Percentiles rank a stretch among this genome's conserved stretches.
Evolutionary conservation across 2,113 vertebrate species (phyloP).

Genomic region (Platysternon megacephalum): DNA sequence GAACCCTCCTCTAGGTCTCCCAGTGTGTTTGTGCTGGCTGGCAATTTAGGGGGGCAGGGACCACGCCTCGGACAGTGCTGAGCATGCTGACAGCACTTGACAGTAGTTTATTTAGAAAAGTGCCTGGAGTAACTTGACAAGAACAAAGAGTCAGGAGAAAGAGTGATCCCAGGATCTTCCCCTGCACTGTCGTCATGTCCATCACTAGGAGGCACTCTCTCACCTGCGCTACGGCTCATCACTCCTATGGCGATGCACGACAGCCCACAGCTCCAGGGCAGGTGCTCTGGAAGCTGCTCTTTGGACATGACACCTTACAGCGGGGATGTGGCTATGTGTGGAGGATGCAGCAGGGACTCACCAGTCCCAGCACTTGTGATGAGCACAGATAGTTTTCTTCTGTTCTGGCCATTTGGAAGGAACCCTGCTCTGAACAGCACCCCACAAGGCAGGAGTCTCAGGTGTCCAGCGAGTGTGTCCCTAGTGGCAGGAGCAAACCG

Average conservation of each 20-base stretch:
- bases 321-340: neutral
- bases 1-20: neutral
- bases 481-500: neutral
- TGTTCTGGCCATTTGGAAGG: constrained; percentile 16
- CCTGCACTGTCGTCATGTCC: neutral
- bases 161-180: constrained; percentile 1
- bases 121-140: neutral
- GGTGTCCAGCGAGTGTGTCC: constrained; percentile 29
- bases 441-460: constrained; percentile 42
- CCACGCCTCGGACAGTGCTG: rapidly evolving
- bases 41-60: neutral
- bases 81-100: neutral
- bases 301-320: neutral
- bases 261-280: neutral
- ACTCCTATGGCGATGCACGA: rapidly evolving
- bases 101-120: neutral
- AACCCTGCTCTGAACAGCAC: neutral
- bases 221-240: neutral
- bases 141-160: neutral
- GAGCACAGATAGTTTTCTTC: neutral
- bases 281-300: rapidly evolving
- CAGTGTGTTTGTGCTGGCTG: neutral
- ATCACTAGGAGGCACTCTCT: neutral
- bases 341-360: neutral
- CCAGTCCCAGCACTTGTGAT: neutral